Evolutionary conservation across 1,140 invertebrate genomes (phyloP), one percentile per base, ranked within the genome.

Genomic region (Magallana ariakensis): DNA sequence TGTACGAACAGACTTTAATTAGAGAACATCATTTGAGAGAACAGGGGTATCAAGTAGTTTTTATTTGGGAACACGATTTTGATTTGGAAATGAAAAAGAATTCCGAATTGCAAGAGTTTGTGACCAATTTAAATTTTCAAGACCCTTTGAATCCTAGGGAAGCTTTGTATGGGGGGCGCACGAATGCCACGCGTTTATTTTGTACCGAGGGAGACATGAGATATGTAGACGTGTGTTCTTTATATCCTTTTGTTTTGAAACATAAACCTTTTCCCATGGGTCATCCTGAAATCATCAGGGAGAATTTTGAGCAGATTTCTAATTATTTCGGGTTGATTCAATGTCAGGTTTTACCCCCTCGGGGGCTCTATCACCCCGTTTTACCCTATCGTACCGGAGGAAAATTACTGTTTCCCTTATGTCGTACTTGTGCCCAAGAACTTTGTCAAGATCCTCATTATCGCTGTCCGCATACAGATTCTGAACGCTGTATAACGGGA

Each of bases 241-340:
- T 85, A n/a, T 55, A 87, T 16, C 84, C 84, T 6, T 85, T n/a
- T 54, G 84, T 88, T 13, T 80, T 62, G 16, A 62, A 62, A 62
- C 16, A 62, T 1, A 62, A n/a, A 62, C 60, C 60, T 16, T 86
- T 62, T 66, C 85, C 85, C 2, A 56, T 83, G 10, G 80, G 80
- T 53, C 80, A 86, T 66, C 86, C 86, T 0, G 60, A 80, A 26
- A 87, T 87, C 19, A 87, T 87, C 7, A 87, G 81, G 13, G 22
- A 57, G 8, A 22, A 84, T 56, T 87, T 75, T 22, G 53, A n/a
- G 16, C 62, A 80, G 46, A 56, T 87, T 26, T 16, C 55, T 10
- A 16, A 57, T 6, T 84, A 87, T 80, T 86, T 88, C 58, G 84
- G 87, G 4, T 66, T 87, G 16, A 83, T 80, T 55, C 56, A 87